Conservation (phyloP, 2,888 invertebrate genomes). For the Amphipoea lucens region DNA sequence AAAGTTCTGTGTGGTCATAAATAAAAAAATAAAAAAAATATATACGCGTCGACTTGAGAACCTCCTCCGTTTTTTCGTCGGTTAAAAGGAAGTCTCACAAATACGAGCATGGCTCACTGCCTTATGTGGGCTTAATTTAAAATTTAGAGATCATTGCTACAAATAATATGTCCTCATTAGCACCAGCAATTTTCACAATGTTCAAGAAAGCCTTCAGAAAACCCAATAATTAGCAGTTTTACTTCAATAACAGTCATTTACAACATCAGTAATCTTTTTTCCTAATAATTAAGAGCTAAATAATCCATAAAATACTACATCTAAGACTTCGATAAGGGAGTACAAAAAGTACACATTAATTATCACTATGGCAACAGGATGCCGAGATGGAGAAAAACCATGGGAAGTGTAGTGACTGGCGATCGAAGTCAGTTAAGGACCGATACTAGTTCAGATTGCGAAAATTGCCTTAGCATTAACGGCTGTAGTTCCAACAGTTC, state of each 20-base stretch:
- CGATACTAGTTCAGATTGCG: too few relatives aligned
- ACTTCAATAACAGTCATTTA: not conserved
- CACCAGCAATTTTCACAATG: not conserved
- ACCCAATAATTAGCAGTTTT: not conserved
- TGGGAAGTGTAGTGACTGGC: slow-evolving; percentile 57
- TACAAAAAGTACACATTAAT: slow-evolving; percentile 56
- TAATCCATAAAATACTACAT: slow-evolving; percentile 34
- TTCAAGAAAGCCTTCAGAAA: not conserved
- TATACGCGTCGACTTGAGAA: too few relatives aligned
- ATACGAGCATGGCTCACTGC: not conserved
- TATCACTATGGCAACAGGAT: slow-evolving; percentile 60
- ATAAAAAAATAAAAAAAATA: too few relatives aligned
- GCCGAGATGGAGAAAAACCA: slow-evolving; percentile 54
- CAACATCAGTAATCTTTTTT: slow-evolving; percentile 4
- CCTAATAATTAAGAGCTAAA: slow-evolving; percentile 19
- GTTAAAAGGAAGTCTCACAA: too few relatives aligned
- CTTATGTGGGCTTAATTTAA: not conserved
- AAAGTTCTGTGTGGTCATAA: too few relatives aligned
- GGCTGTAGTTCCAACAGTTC: too few relatives aligned
- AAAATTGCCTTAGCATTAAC: too few relatives aligned
- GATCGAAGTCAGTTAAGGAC: slow-evolving; percentile 48
- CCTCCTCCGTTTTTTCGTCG: too few relatives aligned
- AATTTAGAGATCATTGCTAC: not conserved
- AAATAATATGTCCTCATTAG: not conserved
- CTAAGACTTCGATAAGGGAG: slow-evolving; percentile 17